A percentile compares a stretch with the other conserved stretches of the same genome.
Conservation (phyloP, 2,797 vertebrate species). For the Helicolenus hilgendorfi region DNA sequence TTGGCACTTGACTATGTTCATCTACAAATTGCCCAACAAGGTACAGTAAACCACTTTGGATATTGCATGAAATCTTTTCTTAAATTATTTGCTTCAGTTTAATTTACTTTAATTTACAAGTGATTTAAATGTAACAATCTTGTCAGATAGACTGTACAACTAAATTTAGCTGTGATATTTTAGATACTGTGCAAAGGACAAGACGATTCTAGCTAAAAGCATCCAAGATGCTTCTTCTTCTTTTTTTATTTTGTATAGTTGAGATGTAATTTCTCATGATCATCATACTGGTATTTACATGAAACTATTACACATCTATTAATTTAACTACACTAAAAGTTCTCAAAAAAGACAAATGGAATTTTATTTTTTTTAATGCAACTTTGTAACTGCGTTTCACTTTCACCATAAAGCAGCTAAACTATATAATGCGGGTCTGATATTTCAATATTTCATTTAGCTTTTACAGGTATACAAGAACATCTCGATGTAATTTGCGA, state of each 20-base stretch:
- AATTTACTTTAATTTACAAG: constrained; percentile 69
- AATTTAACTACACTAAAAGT: constrained; percentile 83
- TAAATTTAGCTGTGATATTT: constrained; percentile 60
- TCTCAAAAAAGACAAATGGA: constrained; percentile 79
- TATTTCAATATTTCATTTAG: constrained; percentile 72
- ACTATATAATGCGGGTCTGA: constrained; percentile 77
- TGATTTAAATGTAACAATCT: constrained; percentile 66
- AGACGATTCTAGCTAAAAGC: constrained; percentile 80
- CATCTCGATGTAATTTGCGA: constrained; percentile 65
- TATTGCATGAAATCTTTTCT: constrained; percentile 78
- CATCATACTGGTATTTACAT: constrained; percentile 82
- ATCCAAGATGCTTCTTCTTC: constrained; percentile 66
- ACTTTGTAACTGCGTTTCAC: constrained; percentile 80
- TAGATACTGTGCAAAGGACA: constrained; percentile 81
- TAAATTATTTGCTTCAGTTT: constrained; percentile 56
- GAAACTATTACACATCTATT: constrained; percentile 82
- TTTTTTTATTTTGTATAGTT: constrained; percentile 54
- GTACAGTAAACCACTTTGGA: constrained; percentile 91
- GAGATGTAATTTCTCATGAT: constrained; percentile 68
- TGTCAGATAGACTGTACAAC: constrained; percentile 61
- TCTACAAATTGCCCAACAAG: constrained; percentile 89
- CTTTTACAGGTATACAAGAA: constrained; percentile 77
- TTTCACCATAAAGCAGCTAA: constrained; percentile 85
- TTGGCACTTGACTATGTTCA: constrained; percentile 91
- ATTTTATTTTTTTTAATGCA: constrained; percentile 64